Evolutionary conservation across 2,888 invertebrate species (phyloP), one percentile per base, ranked within the genome.

Genomic region (Drosophila setosimentum): DNA sequence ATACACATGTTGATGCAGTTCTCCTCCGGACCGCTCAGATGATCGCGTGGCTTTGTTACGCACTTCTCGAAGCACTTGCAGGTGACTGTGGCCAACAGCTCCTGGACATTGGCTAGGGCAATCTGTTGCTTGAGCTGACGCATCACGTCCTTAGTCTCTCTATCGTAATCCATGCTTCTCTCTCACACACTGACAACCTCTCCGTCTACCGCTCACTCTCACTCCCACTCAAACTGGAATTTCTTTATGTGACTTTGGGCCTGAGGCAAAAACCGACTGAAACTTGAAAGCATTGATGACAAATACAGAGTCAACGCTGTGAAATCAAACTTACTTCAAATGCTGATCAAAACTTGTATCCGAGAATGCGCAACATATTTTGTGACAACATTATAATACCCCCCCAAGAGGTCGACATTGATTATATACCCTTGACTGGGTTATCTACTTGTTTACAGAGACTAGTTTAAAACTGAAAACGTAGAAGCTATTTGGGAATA

Each of bases 1-100:
- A 99, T 98, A 93, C 99, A 99, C 97, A 98, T 97, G 1, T 98
- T 97, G 82, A 99, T 95, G 93, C 99, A 99, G 10, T 16, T 42
- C 51, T 55, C 37, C 29, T 84, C 77, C 10, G 30, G 11, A 2
- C 27, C 48, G 27, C 58, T 67, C 27, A 85, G 61, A 24, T 73
- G 42, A 0, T 66, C 69, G 4, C 65, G 51, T 0, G 82, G 84
- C 7, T 30, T 37, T 0, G 42, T 18, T 0, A 82, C 67, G n/a
- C 82, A 82, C 50, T 82, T 82, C 24, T 73, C 61, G 37, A 85
- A 84, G 61, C 82, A 82, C 6, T 82, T 82, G 53, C 51, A 60
- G 30, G 42, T 74, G 33, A 79, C 50, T 27, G 68, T 72, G 24
- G 97, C 96, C 78, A 98, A 94, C 75, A 98, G 94, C 94, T 98